Percentiles rank a stretch among this genome's conserved stretches.
Conservation (phyloP, 2,888 invertebrate species). For the Dicycla oo region DNA sequence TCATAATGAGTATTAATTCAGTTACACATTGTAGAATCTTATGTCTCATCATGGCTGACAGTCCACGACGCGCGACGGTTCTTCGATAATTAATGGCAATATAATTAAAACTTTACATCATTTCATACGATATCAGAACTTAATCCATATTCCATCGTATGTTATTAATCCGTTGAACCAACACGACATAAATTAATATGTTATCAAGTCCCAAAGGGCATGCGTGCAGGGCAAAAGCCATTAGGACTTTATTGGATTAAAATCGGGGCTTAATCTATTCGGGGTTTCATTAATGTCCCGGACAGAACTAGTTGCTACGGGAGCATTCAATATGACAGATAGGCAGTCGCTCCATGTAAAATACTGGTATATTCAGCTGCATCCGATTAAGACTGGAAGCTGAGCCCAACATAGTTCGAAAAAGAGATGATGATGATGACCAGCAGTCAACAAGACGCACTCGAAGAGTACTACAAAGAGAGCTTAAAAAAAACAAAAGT, state of each 20-base stretch:
- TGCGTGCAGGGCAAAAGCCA: conserved; percentile 36
- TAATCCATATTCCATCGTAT: neutral
- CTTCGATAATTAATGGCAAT: neutral
- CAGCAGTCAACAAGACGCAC: neutral
- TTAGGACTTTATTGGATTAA: conserved; percentile 42
- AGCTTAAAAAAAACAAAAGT: neutral
- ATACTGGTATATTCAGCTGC: neutral
- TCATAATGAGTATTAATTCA: too few relatives aligned
- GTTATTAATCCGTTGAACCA: conserved; percentile 11
- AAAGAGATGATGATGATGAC: neutral
- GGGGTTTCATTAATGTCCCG: conserved; percentile 1
- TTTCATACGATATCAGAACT: neutral
- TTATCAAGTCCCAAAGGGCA: conserved; percentile 13
- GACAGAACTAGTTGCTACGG: neutral
- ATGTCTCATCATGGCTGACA: too few relatives aligned
- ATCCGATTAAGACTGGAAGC: neutral
- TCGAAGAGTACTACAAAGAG: neutral
- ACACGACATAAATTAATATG: conserved; percentile 8
- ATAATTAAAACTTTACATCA: neutral
- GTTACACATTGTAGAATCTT: too few relatives aligned
- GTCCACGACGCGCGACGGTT: too few relatives aligned
- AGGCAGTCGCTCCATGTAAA: neutral
- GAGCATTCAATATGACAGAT: neutral
- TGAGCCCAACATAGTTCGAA: neutral
- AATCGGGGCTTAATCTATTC: conserved; percentile 29